These are phyloP conservation scores for Cardinalis cardinalis DNA, from an alignment of 2,113 vertebrate species.

Conservation along the genomic window DNA sequence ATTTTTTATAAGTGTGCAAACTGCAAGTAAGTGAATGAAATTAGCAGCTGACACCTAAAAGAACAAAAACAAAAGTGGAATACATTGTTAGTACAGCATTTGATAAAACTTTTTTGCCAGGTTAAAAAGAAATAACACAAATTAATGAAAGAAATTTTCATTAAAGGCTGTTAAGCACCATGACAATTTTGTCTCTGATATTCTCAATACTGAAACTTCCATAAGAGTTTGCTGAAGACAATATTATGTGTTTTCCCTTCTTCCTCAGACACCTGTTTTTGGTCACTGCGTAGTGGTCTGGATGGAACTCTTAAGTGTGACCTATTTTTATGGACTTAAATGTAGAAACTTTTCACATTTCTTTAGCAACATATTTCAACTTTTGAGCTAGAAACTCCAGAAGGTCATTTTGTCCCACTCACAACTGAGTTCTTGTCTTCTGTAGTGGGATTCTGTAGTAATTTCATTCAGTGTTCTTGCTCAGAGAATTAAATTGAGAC, in stretches of 20 bases:
- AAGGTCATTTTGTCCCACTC: neutral
- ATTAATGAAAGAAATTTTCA: neutral
- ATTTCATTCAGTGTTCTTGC: neutral
- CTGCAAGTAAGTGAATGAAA: neutral
- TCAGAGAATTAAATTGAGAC: neutral
- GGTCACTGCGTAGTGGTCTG: no score
- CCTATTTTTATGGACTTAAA: neutral
- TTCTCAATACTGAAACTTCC: neutral
- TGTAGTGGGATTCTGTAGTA: neutral
- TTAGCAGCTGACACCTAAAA: neutral
- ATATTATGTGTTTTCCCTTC: neutral
- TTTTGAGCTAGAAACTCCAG: neutral
- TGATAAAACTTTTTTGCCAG: rapidly evolving
- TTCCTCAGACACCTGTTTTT: neutral
- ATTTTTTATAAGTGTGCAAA: neutral
- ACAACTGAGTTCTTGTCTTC: neutral
- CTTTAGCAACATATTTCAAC: neutral
- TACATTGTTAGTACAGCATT: neutral
- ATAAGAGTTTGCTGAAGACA: neutral
- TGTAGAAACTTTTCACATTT: neutral
- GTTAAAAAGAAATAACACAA: neutral
- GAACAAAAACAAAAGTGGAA: neutral
- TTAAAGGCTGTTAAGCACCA: neutral
- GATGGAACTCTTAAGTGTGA: neutral
- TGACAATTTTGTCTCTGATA: neutral